Evolutionary conservation across 2,797 vertebrate species (phyloP).

Genomic region (Margarornis squamiger): DNA sequence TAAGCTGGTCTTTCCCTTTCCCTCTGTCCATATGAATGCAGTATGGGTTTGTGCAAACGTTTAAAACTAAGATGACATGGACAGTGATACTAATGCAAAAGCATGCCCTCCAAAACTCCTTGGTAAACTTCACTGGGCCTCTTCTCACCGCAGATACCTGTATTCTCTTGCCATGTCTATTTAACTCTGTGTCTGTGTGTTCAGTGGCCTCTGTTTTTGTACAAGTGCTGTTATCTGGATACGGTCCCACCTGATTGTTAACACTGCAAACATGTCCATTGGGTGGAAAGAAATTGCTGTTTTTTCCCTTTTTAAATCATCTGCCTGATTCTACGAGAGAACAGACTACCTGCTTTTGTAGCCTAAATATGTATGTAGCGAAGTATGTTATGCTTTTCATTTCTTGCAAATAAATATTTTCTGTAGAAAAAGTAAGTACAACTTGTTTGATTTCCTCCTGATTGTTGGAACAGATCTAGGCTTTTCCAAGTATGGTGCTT

Average conservation of each 20-base stretch:
- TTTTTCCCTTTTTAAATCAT: slow-evolving; percentile 47
- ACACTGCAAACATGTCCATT: not conserved
- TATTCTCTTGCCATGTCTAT: not conserved
- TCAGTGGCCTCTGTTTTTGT: slow-evolving; percentile 20
- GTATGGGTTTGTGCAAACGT: not conserved
- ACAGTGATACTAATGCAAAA: not conserved
- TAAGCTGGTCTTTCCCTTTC: not conserved
- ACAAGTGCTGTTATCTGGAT: slow-evolving; percentile 25
- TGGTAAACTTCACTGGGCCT: not conserved
- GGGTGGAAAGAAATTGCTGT: slow-evolving; percentile 23
- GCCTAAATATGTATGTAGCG: slow-evolving; percentile 66
- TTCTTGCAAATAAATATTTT: slow-evolving; percentile 84
- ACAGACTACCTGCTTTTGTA: slow-evolving; percentile 70
- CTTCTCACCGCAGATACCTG: not conserved
- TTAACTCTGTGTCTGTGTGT: not conserved
- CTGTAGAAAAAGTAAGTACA: slow-evolving; percentile 73
- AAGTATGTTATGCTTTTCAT: slow-evolving; percentile 72
- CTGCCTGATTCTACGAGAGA: slow-evolving; percentile 41
- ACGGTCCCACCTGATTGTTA: not conserved
- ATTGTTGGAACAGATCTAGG: not conserved
- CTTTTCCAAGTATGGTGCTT: accelerated
- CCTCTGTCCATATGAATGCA: not conserved
- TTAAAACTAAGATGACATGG: not conserved
- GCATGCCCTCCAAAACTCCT: not conserved
- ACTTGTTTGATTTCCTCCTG: not conserved